Percentiles rank a stretch among this genome's conserved stretches.
Conservation (phyloP, 2,113 vertebrate species). For the Pseudois nayaur region DNA sequence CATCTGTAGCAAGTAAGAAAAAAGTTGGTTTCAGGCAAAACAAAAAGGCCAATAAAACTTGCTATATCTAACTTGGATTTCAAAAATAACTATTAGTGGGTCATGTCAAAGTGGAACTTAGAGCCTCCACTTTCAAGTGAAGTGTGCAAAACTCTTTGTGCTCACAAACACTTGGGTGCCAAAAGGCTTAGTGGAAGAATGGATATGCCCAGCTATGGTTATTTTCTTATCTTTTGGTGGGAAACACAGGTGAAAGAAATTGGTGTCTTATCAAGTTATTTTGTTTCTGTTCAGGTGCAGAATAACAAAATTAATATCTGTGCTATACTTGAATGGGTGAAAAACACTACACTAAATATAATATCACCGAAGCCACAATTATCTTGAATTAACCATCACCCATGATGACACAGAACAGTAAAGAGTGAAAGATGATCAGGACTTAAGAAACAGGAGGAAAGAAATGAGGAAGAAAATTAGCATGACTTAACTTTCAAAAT, state of each 20-base stretch:
- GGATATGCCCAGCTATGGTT: background rate
- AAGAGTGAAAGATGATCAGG: slow-evolving; percentile 46
- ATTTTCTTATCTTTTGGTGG: background rate
- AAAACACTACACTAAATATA: background rate
- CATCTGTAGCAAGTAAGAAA: background rate
- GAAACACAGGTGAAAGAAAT: background rate
- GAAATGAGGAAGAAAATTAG: slow-evolving; percentile 58
- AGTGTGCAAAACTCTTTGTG: background rate
- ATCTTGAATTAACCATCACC: background rate
- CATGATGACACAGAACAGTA: background rate
- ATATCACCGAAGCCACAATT: background rate
- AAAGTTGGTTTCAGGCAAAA: background rate
- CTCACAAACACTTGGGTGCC: background rate
- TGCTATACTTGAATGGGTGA: background rate
- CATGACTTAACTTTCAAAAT: slow-evolving; percentile 71
- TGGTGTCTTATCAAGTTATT: background rate
- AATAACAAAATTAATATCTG: background rate
- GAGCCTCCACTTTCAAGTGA: background rate
- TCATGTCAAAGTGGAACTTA: background rate
- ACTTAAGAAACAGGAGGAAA: slow-evolving; percentile 22
- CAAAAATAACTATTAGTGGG: background rate
- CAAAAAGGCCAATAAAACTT: background rate
- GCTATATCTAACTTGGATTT: background rate
- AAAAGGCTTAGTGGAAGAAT: background rate
- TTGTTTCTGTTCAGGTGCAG: background rate